A percentile compares a stretch with the other conserved stretches of the same genome.
phyloP scores from a whole-genome alignment of 1,140 invertebrate genomes.

The Argopecten irradians region DNA sequence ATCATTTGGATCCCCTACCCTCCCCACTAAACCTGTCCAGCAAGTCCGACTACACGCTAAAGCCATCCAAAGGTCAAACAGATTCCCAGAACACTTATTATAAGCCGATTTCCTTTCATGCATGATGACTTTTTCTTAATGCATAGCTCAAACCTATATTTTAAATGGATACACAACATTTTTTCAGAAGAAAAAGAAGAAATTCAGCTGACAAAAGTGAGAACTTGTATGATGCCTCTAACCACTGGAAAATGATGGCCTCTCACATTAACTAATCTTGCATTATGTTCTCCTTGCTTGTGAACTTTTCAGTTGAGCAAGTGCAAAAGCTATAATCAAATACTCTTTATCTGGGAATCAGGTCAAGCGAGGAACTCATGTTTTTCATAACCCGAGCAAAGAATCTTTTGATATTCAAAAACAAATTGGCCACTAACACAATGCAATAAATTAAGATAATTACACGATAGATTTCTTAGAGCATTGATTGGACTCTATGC shows the following conservation, averaged over 20 bases:
- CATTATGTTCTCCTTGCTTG: background rate
- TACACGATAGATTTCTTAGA: slow-evolving; percentile 8
- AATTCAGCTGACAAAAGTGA: slow-evolving; percentile 3
- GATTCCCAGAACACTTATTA: background rate
- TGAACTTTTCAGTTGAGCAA: slow-evolving; percentile 21
- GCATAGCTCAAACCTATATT: slow-evolving; percentile 6
- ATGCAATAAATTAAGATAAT: slow-evolving; percentile 12
- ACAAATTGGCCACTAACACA: background rate
- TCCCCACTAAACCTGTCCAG: background rate
- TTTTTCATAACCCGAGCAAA: background rate
- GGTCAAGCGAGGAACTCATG: background rate
- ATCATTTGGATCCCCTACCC: background rate
- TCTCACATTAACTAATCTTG: background rate
- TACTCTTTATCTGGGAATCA: background rate
- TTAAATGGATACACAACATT: slow-evolving; percentile 12
- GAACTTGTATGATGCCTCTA: background rate
- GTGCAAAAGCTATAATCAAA: slow-evolving; percentile 22
- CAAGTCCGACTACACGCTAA: background rate
- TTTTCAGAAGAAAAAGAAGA: background rate
- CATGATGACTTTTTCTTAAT: background rate
- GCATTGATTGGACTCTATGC: background rate
- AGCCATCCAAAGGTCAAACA: slow-evolving; percentile 14
- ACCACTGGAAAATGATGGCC: slow-evolving; percentile 20
- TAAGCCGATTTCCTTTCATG: slow-evolving; percentile 16
- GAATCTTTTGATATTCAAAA: background rate